These are phyloP conservation scores for Turritopsis dohrnii DNA, from an alignment of 30 jellyfish, hydroid and myxozoan species.

Conservation along the genomic window DNA sequence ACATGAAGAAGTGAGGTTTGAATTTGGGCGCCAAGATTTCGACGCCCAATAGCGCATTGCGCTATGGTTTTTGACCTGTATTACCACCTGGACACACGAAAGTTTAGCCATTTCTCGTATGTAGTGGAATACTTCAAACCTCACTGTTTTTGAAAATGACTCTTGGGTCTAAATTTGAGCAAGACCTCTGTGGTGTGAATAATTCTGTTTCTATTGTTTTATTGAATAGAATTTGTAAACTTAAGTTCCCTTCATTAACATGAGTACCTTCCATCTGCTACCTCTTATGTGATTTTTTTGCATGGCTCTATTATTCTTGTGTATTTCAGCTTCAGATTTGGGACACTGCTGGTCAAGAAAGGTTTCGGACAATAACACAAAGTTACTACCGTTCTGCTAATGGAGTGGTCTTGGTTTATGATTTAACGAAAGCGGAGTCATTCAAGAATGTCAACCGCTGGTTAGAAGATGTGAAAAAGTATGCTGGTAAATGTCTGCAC, in stretches of 20 bases:
- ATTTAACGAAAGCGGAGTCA: slow-evolving; percentile 39
- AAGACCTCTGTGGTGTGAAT: too few species aligned
- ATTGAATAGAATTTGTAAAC: neutral
- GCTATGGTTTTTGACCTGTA: too few species aligned
- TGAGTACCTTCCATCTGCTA: too few species aligned
- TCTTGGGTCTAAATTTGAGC: too few species aligned
- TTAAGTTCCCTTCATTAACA: neutral
- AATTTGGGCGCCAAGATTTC: too few species aligned
- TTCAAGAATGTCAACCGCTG: slow-evolving; percentile 53
- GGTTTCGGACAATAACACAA: slow-evolving; percentile 76
- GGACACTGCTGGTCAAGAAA: slow-evolving; percentile 93
- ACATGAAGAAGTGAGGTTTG: too few species aligned
- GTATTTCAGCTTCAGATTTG: slow-evolving; percentile 62
- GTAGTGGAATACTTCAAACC: too few species aligned
- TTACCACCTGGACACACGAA: too few species aligned
- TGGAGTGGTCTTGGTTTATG: slow-evolving; percentile 75
- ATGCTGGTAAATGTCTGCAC: slow-evolving; percentile 45
- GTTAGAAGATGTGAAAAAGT: slow-evolving; percentile 63
- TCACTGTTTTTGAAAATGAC: too few species aligned
- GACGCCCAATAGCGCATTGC: too few species aligned
- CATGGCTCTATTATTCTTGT: neutral
- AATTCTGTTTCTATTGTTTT: neutral
- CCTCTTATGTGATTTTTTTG: too few species aligned
- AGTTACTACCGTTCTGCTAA: slow-evolving; percentile 86
- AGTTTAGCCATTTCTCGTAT: too few species aligned